Conservation (phyloP, 2,888 invertebrate genomes). For the Nephrotoma flavescens region DNA sequence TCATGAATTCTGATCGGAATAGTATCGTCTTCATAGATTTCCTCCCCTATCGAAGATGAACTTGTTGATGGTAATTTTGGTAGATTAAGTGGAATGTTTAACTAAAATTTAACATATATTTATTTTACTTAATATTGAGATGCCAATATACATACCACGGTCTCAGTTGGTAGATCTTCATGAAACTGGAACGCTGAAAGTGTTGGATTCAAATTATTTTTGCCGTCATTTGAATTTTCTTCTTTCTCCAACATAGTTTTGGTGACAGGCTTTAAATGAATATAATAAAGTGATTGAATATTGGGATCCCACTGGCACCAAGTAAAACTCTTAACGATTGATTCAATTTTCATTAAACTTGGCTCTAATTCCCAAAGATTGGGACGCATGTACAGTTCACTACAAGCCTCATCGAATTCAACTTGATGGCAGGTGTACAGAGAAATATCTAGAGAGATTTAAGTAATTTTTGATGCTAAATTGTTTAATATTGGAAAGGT, state of each 20-base stretch:
- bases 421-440: background rate
- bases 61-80: constrained; percentile 49
- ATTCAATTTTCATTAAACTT: constrained; percentile 38
- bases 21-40: constrained; percentile 58
- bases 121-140: background rate
- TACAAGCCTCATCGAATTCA: background rate
- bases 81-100: constrained; percentile 71
- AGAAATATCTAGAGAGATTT: constrained; percentile 5
- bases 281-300: constrained; percentile 62
- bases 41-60: constrained; percentile 18
- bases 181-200: constrained; percentile 76
- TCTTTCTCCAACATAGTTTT: constrained; percentile 50
- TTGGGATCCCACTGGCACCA: constrained; percentile 79
- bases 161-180: constrained; percentile 72
- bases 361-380: constrained; percentile 39
- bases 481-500: background rate
- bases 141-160: constrained; percentile 48
- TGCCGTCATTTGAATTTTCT: constrained; percentile 40
- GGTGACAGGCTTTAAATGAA: constrained; percentile 58
- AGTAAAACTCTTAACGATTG: constrained; percentile 53
- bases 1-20: constrained; percentile 68
- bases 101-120: constrained; percentile 33
- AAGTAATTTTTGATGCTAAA: background rate
- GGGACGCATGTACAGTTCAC: background rate
- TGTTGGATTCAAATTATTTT: constrained; percentile 50